Evolutionary conservation across 1,140 invertebrate species (phyloP).

Genomic region (Caligus rogercresseyi): DNA sequence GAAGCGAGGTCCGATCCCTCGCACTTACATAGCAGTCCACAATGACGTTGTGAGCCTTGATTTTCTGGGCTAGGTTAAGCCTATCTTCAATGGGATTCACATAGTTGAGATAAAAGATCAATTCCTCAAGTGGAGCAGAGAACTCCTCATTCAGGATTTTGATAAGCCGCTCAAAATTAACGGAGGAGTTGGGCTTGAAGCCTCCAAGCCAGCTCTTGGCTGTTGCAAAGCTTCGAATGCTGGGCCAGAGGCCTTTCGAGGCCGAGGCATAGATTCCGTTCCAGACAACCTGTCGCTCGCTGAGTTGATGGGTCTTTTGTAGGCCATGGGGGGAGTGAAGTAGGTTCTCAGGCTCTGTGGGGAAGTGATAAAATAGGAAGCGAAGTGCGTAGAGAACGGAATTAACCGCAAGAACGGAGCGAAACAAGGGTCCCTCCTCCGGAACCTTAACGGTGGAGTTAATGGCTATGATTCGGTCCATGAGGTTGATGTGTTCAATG

Average conservation of each 20-base stretch:
- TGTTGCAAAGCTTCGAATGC: background rate
- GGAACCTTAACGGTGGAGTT: background rate
- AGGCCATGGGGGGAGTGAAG: slow-evolving; percentile 2
- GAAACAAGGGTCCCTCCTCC: background rate
- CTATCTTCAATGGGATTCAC: slow-evolving; percentile 5
- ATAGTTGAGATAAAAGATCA: background rate
- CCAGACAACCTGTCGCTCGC: slow-evolving; percentile 5
- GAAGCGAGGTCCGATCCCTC: background rate
- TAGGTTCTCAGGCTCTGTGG: background rate
- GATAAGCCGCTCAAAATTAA: background rate
- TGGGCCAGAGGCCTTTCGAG: background rate
- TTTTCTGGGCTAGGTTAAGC: background rate
- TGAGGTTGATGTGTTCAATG: slow-evolving; percentile 5
- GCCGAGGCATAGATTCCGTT: background rate
- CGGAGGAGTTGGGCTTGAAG: background rate
- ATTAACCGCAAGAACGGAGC: background rate
- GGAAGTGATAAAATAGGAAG: slow-evolving; percentile 4
- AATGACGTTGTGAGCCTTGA: background rate
- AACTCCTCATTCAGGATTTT: background rate
- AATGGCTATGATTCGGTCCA: slow-evolving; percentile 1
- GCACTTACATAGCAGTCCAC: background rate
- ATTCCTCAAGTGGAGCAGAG: background rate
- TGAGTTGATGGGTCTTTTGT: slow-evolving; percentile 2
- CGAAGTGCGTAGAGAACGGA: background rate
- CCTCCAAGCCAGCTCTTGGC: slow-evolving; percentile 12